Evolutionary conservation across 2,888 invertebrate genomes (phyloP), one percentile per base, ranked within the genome.

Genomic region (Piscicola geometra): DNA sequence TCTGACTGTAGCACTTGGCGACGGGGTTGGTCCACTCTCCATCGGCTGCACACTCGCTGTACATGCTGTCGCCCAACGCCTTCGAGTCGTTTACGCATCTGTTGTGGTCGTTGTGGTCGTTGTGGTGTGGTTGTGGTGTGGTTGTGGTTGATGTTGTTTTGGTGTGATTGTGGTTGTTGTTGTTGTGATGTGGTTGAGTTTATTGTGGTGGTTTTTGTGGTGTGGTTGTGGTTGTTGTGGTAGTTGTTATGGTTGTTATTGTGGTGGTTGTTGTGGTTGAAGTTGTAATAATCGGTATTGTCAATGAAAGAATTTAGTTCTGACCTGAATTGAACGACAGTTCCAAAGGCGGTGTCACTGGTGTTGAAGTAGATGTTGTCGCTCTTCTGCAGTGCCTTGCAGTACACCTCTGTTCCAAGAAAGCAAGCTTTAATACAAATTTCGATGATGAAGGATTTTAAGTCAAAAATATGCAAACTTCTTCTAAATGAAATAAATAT

Each of bases 321-420:
- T n/a, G 3, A 73, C 73, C 64, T 73, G 36, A 73, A 56, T 9
- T 32, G 33, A 3, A 73, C 73, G n/a, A 52, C 56, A 3, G 73
- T 73, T 33, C 64, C 64, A 64, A 30, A 73, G 36, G 52, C 35
- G 33, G 73, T 73, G 25, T 73, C 25, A 1, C 33, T 35, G n/a
- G 73, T 73, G 64, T 56, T 73, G 36, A 73, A 33, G 64, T 64
- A 64, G 15, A 73, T 35, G 35, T 73, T 73, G 35, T 18, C 12
- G 0, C 36, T n/a, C 33, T 47, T 35, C 15, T n/a, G 60, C 12
- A 73, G 60, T 32, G 73, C 52, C 12, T 73, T 9, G 64, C 73
- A 73, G 25, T 64, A 56, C 32, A 73, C 52, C 28, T 56, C 73
- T 73, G 32, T 9, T n/a, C n/a, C n/a, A n/a, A n/a, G n/a, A n/a